Evolutionary conservation across 2,888 invertebrate genomes (phyloP), one percentile per base, ranked within the genome.

Genomic region (Pegoplata infirma): DNA sequence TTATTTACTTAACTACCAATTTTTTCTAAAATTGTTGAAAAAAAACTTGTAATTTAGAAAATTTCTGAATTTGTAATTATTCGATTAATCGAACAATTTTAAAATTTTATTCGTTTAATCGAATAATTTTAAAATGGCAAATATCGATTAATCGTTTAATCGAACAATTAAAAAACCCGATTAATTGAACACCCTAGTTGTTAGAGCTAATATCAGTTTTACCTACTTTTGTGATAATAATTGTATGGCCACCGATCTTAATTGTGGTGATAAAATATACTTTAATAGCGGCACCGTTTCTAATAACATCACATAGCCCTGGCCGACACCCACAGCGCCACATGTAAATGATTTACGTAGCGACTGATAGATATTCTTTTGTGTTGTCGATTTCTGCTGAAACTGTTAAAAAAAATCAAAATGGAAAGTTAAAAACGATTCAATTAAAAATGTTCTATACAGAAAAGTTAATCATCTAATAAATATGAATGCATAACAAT

Each of bases 241-340:
- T 71, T 90, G 89, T 55, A 87, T 81, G 6, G 90, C 89, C 56
- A 96, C 95, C 0, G 96, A 94, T 59, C 96, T 91, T 47, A 97
- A 90, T 17, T 91, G 90, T 0, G 97, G 97, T 63, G 93, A 92
- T 55, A 97, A 91, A 61, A 97, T 91, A 69, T 92, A 91, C 2
- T 94, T 91, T 55, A 97, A 86, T 40, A 94, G 88, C 0, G 97
- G 95, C 67, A 96, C 86, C 0, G 94, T 89, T 83, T 97, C 96
- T 44, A 94, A 85, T 28, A 92, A 89, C n/a, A 96, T 86, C 0
- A 91, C 89, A 0, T 84, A 81, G 32, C 89, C 89, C 79, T 86
- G 85, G 6, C 90, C 90, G 76, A 90, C 84, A 28, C 89, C 88
- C 73, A 80, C 84, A 73, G 80, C 84, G 63, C 55, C 87, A 81